These are phyloP conservation scores for Oncorhynchus masou DNA, from an alignment of 2,113 vertebrate species.

Conservation along the genomic window DNA sequence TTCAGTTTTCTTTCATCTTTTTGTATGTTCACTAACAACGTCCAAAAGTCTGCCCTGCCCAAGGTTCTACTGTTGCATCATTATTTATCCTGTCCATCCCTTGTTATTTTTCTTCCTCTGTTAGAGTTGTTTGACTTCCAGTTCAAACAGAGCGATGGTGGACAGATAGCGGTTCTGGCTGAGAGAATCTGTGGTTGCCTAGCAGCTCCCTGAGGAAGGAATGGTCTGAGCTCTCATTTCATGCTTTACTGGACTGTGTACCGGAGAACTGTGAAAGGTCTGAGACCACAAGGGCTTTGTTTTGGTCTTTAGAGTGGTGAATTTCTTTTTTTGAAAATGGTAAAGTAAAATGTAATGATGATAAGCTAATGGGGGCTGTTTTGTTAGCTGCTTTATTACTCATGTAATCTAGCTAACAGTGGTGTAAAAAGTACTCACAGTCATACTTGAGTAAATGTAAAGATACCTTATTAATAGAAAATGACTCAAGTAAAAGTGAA, in stretches of 20 bases:
- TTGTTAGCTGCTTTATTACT: too few relatives aligned
- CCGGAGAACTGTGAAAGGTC: neutral
- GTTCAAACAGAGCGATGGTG: neutral
- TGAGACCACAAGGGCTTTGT: neutral
- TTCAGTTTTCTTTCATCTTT: too few relatives aligned
- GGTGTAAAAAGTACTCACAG: too few relatives aligned
- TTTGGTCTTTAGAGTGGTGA: neutral
- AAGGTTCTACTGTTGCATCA: slow-evolving; percentile 13
- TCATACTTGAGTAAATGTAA: too few relatives aligned
- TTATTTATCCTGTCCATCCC: neutral
- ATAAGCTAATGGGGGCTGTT: too few relatives aligned
- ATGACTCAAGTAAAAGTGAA: too few relatives aligned
- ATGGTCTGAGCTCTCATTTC: slow-evolving; percentile 15
- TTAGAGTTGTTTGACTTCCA: slow-evolving; percentile 5
- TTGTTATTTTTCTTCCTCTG: neutral
- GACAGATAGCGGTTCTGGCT: neutral
- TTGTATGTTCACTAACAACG: neutral
- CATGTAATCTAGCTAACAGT: too few relatives aligned
- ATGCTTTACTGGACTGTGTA: slow-evolving; percentile 3
- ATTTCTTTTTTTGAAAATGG: too few relatives aligned
- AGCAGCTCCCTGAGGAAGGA: slow-evolving; percentile 2
- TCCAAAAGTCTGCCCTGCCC: neutral
- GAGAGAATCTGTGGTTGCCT: slow-evolving; percentile 8
- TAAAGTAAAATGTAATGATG: too few relatives aligned
- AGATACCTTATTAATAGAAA: too few relatives aligned